These are phyloP conservation scores for Microcebus tavaratra DNA, from an alignment of 2,113 vertebrate genomes.

Conservation along the genomic window DNA sequence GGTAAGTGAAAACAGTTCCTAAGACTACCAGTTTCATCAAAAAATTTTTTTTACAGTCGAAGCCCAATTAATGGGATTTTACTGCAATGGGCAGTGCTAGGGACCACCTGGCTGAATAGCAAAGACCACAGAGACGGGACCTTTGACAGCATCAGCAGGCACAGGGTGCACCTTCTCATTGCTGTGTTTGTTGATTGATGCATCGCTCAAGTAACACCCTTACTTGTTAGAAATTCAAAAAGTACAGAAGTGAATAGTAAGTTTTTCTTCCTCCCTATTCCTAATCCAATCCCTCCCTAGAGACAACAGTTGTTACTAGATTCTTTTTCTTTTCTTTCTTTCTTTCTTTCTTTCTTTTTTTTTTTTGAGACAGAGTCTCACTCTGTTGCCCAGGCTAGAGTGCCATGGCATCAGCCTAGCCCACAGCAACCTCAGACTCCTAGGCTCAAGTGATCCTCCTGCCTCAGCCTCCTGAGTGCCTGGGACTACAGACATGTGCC, in stretches of 20 bases:
- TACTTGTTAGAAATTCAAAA: background rate
- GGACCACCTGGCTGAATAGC: background rate
- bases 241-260: background rate
- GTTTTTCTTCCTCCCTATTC: background rate
- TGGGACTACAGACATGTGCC: no score
- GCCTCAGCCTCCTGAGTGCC: no score
- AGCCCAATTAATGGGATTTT: background rate
- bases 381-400: no score
- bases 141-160: background rate
- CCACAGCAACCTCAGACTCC: no score
- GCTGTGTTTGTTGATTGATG: background rate
- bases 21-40: background rate
- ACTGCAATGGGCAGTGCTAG: background rate
- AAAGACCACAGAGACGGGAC: background rate
- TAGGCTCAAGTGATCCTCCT: no score
- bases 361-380: no score
- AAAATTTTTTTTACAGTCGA: background rate
- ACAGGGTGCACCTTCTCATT: background rate
- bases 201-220: background rate
- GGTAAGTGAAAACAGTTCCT: background rate
- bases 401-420: no score
- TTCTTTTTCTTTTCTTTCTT: no score
- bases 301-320: background rate
- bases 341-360: no score
- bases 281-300: background rate